A percentile compares a stretch with the other conserved stretches of the same genome.
phyloP scores from a whole-genome alignment of 1,140 invertebrate genomes.

The Calycopis cecrops region DNA sequence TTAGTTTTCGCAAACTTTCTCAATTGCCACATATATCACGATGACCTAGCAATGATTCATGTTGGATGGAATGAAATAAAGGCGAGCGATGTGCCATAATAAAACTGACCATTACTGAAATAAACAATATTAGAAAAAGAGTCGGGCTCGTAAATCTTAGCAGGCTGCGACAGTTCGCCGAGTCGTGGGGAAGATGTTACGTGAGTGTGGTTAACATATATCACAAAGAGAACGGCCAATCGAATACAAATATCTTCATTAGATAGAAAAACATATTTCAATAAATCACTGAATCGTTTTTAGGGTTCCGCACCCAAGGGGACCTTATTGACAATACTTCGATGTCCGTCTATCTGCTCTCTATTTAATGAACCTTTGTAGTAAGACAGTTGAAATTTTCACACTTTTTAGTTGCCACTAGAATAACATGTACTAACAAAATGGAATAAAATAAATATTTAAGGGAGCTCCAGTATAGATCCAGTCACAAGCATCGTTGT shows the following conservation, averaged over 20 bases:
- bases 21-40: constrained; percentile 24
- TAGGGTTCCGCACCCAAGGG: no score
- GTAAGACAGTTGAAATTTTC: no score
- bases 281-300: background rate
- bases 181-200: constrained; percentile 41
- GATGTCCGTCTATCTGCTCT: no score
- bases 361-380: no score
- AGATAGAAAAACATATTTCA: background rate
- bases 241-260: constrained; percentile 9
- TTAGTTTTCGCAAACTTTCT: constrained; percentile 22
- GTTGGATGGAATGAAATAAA: constrained; percentile 42
- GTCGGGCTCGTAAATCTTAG: constrained; percentile 52
- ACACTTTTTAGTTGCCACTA: no score
- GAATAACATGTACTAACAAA: background rate
- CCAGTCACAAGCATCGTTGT: no score
- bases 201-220: constrained; percentile 14
- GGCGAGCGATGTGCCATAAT: constrained; percentile 47
- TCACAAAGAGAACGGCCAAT: background rate
- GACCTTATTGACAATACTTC: no score
- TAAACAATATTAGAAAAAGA: constrained; percentile 68
- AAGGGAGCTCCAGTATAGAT: no score
- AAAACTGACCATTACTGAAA: constrained; percentile 65
- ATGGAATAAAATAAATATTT: background rate
- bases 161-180: constrained; percentile 44
- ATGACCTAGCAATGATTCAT: constrained; percentile 29